These are phyloP conservation scores for Helicolenus hilgendorfi DNA, from an alignment of 2,797 vertebrate species.

Conservation along the genomic window DNA sequence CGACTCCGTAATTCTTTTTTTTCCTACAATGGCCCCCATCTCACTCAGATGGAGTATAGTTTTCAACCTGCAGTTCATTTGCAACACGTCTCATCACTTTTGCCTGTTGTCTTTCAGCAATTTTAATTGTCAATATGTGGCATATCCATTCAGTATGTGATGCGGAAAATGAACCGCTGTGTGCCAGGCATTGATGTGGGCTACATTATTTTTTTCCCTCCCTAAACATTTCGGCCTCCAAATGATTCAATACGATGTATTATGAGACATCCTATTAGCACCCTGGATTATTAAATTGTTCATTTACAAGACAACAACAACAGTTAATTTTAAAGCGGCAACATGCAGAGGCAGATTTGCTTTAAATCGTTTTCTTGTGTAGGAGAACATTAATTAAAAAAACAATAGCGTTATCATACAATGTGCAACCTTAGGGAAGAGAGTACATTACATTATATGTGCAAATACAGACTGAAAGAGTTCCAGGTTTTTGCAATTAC, in stretches of 20 bases:
- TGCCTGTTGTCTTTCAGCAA: not conserved
- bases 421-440: not conserved
- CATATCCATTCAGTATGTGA: not conserved
- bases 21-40: too few species aligned
- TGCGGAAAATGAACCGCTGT: not conserved
- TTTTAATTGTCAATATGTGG: not conserved
- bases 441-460: not conserved
- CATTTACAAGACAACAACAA: not conserved
- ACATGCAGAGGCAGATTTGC: not conserved
- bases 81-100: not conserved
- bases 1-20: too few species aligned
- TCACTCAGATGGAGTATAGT: not conserved
- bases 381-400: not conserved
- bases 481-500: not conserved
- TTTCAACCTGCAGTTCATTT: not conserved
- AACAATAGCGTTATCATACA: not conserved
- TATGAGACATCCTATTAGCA: not conserved
- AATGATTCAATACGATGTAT: not conserved
- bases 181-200: not conserved
- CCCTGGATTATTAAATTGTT: not conserved
- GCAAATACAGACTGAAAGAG: not conserved
- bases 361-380: not conserved
- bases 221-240: not conserved
- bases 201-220: not conserved
- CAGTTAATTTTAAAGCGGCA: not conserved